Conservation (phyloP, 1,140 invertebrate species). For the Hyles euphorbiae region DNA sequence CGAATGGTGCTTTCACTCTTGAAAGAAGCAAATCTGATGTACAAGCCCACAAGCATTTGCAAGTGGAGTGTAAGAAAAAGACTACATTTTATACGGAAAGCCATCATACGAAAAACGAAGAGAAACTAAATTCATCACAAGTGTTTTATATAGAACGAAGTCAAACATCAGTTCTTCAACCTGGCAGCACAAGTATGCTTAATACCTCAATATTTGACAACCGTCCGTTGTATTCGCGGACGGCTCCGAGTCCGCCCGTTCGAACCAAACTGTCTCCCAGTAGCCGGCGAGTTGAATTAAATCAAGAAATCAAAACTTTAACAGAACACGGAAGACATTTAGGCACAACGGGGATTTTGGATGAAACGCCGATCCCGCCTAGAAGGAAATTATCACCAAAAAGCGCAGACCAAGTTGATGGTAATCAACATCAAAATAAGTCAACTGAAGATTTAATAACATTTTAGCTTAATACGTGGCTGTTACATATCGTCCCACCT, state of each 20-base stretch:
- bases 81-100: slow-evolving; percentile 51
- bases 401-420: slow-evolving; percentile 28
- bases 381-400: slow-evolving; percentile 57
- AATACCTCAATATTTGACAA: slow-evolving; percentile 68
- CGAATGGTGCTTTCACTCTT: slow-evolving; percentile 58
- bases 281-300: slow-evolving; percentile 49
- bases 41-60: slow-evolving; percentile 50
- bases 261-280: slow-evolving; percentile 61
- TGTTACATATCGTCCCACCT: too few relatives aligned
- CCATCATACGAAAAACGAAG: slow-evolving; percentile 18
- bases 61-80: slow-evolving; percentile 36
- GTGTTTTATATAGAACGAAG: slow-evolving; percentile 59
- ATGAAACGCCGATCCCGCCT: slow-evolving; percentile 48
- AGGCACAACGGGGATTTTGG: slow-evolving; percentile 47
- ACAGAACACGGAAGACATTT: slow-evolving; percentile 43
- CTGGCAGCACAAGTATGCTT: slow-evolving; percentile 46
- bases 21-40: slow-evolving; percentile 68
- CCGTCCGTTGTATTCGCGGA: slow-evolving; percentile 50
- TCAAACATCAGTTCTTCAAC: slow-evolving; percentile 60
- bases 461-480: slow-evolving; percentile 29
- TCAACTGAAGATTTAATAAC: slow-evolving; percentile 51
- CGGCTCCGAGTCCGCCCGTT: slow-evolving; percentile 67
- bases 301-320: slow-evolving; percentile 36
- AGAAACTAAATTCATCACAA: slow-evolving; percentile 23
- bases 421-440: slow-evolving; percentile 21